Base-by-base conservation (phyloP, 2,888 invertebrate genomes). In the Metellina segmentata region DNA sequence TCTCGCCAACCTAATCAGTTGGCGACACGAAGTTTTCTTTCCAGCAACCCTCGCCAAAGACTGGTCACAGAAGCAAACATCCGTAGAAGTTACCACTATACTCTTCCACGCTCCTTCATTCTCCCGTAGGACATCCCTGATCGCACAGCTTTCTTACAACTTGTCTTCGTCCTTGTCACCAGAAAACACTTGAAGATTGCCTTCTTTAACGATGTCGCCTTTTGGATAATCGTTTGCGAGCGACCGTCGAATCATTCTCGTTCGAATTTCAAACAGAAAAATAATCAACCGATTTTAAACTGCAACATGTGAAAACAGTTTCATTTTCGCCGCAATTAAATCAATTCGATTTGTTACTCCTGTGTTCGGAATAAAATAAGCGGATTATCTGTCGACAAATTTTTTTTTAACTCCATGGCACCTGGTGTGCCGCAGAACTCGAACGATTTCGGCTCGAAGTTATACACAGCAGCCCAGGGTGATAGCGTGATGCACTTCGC, bases 401-500 rank as follows among this genome's bases (percentile, higher is more conserved):
- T 34, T 34, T 34, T 4, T 34, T 34, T 34, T 2, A 34, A 86
- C 70, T 85, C 82, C 75, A 91, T 91, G 91, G 91, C 91, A 87
- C 91, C 91, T n/a, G 87, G 87, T 20, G 79, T 91, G 72, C 70
- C 90, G 0, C 87, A 91, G 52, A 85, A 85, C 19, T 69, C 82
- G 34, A 87, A 83, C 83, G 87, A 91, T 77, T 82, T 91, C 49
- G n/a, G 87, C 5, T 13, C 82, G 53, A 77, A 77, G 51, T 9
- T 81, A 8, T 71, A 51, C 20, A 72, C 51, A 4, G n/a, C 74
- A 61, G 85, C 52, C 13, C 61, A 9, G 11, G 13, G 61, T 9
- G 77, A 69, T 70, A 52, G 69, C 75, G 9, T 51, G 49, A 83
- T 83, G 83, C 89, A 78, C 72, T 19, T 89, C 13, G 81, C 88